phyloP scores from a whole-genome alignment of 2,113 vertebrate genomes.

The Leptodactylus fuscus region DNA sequence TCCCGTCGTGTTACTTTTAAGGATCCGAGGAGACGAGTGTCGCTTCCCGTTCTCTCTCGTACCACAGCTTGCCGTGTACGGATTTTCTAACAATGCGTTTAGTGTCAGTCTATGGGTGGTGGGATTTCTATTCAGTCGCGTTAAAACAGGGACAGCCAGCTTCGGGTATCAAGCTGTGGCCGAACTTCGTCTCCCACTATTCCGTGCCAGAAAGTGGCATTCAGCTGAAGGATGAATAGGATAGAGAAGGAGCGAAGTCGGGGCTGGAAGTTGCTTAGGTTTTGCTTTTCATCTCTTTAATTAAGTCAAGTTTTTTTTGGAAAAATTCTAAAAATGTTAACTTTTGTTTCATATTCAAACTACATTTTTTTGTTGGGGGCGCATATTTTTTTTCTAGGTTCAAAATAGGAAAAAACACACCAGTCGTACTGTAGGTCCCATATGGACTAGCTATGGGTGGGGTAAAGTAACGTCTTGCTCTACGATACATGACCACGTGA shows the following conservation, averaged over 20 bases:
- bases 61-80: not conserved
- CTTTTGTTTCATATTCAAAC: too few species aligned
- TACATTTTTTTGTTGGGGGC: not conserved
- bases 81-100: not conserved
- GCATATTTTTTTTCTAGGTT: too few species aligned
- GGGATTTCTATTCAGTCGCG: not conserved
- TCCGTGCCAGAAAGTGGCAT: not conserved
- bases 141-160: not conserved
- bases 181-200: slow-evolving; percentile 6
- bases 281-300: slow-evolving; percentile 20
- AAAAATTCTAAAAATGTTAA: not conserved
- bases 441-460: too few species aligned
- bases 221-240: not conserved
- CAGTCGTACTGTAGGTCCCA: too few species aligned
- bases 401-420: too few species aligned
- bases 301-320: not conserved
- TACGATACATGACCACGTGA: too few species aligned
- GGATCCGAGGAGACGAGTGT: not conserved
- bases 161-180: slow-evolving; percentile 5
- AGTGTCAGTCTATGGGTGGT: slow-evolving; percentile 5
- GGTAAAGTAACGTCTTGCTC: too few species aligned
- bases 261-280: not conserved
- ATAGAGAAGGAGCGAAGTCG: not conserved
- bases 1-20: slow-evolving; percentile 26
- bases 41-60: not conserved